Evolutionary conservation across 2,888 invertebrate species (phyloP), one percentile per base, ranked within the genome.

Genomic region (Drosophila tanythrix): DNA sequence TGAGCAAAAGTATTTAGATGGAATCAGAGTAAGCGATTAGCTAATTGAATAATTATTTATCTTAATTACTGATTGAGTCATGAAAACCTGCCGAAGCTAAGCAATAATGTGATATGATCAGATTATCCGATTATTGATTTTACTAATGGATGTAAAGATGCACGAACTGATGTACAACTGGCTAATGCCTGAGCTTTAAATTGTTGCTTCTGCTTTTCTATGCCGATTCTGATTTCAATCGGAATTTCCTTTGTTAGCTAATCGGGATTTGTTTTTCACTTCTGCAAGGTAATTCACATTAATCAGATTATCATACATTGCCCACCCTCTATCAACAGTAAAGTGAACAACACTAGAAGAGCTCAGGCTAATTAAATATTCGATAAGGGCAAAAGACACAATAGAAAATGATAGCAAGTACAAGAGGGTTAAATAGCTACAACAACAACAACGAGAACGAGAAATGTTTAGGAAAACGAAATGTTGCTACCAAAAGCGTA

Each of bases 301-400:
- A 86, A 90, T 89, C 90, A 67, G 89, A 89, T 86, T 86, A 86
- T 76, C 88, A 57, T 58, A 61, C 63, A 35, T n/a, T 11, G 35
- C 11, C 51, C 11, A 29, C 52, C 40, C 48, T 6, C 46, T 25
- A 15, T 46, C 25, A 15, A 15, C 15, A 8, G 4, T 27, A 51
- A 31, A 38, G 25, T 27, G 61, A 57, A 52, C 21, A 21, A 27
- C 46, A 52, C 27, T 38, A 21, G 51, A 31, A 52, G 58, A 51
- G 56, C 72, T 68, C 72, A 58, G 73, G 85, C 79, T 85, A 85
- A 85, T 85, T 90, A 79, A 78, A 89, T 87, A 89, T 90, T 85
- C 90, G 77, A 89, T 85, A 87, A 87, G 72, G 71, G 63, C 36
- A 13, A 38, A n/a, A 8, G 64, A 51, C 50, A 40, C 64, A 64